Base-by-base conservation (phyloP, 2,888 invertebrate species). In the Exocentrus adspersus region DNA sequence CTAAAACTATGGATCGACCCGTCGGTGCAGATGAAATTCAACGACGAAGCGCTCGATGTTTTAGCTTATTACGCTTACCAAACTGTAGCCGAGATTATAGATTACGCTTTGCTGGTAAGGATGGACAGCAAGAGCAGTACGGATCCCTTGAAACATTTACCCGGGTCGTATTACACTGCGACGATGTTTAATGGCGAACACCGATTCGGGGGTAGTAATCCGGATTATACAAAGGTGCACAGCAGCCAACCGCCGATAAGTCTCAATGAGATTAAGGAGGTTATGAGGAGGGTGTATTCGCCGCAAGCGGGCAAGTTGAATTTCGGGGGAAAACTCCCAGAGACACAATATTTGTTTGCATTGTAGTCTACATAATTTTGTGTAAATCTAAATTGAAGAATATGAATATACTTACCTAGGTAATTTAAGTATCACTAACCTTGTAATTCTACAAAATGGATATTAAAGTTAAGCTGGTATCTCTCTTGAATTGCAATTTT, bases 41-140 rank as follows among this genome's bases (percentile, higher is more conserved):
- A 87, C 0, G 82, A 84, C 14, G 84, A 88, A 51, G 92, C 92
- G 0, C 84, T 92, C 73, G 92, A 92, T 77, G 90, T 95, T 2
- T 81, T 97, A 66, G 89, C 92, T 48, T 96, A 95, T 78, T 85
- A 95, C 70, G 94, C 95, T 0, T 94, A 94, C 79, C 95, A 97
- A 84, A 94, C 94, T 0, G 92, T 97, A 5, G 95, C 95, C 0
- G 92, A 94, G 79, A 89, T 96, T 61, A 90, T 94, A 1, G 96
- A 96, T 82, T 88, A 91, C 72, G 91, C 93, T 0, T 88, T 95
- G 66, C 79, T 95, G 50, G 90, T 95, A 1, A 86, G 94, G 45
- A 88, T 93, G 75, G 95, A 95, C 79, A 87, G 87, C 41, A 88
- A 86, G 67, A 89, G 88, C 78, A 88, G 84, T 42, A 88, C 88